phyloP scores from a whole-genome alignment of 2,797 vertebrate species.

The Micropoecilia bifurca region DNA sequence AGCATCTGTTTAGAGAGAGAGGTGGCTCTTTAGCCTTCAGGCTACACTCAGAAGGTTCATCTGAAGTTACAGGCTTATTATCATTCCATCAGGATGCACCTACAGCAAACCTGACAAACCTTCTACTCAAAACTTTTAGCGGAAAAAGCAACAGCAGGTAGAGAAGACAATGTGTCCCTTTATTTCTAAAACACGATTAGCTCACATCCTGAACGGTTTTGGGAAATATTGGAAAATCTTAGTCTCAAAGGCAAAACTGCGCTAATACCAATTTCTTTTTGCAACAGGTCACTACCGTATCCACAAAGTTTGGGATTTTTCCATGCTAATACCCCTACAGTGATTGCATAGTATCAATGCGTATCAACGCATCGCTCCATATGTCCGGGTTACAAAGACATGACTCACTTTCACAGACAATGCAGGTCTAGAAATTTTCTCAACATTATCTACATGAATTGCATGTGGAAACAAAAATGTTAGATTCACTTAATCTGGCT shows the following conservation, averaged over 20 bases:
- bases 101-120: conserved; percentile 26
- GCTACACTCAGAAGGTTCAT: conserved; percentile 59
- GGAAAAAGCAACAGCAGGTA: not conserved
- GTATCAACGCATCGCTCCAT: not conserved
- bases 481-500: not conserved
- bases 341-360: not conserved
- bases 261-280: not conserved
- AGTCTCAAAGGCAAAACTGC: not conserved
- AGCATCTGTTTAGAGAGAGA: conserved; percentile 62
- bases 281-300: not conserved
- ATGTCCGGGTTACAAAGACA: not conserved
- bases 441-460: not conserved
- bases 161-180: not conserved
- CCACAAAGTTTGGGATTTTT: not conserved
- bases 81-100: conserved; percentile 59
- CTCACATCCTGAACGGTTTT: not conserved
- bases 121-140: conserved; percentile 23
- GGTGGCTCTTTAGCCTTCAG: conserved; percentile 53
- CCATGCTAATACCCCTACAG: not conserved
- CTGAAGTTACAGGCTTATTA: conserved; percentile 66
- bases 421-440: not conserved
- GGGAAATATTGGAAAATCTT: not conserved
- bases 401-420: not conserved
- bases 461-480: not conserved
- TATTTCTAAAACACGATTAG: not conserved